Conservation (phyloP, 2,797 vertebrate genomes). For the Cirrhinus mrigala region DNA sequence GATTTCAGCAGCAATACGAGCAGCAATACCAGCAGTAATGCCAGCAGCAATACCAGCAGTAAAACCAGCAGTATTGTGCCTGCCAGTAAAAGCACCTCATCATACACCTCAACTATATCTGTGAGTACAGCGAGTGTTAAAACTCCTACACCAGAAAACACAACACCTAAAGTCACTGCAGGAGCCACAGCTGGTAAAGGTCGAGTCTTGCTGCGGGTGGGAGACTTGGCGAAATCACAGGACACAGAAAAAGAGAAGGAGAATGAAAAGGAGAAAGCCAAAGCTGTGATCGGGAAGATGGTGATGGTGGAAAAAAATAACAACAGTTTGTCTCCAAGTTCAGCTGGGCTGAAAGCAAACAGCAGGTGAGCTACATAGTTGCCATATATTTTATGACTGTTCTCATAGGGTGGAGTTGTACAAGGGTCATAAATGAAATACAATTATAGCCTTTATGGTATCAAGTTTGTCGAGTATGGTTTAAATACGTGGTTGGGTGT, state of each 20-base stretch:
- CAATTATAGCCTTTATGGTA: not conserved
- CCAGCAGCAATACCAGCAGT: slow-evolving; percentile 7
- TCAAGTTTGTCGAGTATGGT: not conserved
- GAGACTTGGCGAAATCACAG: slow-evolving; percentile 38
- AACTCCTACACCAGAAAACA: not conserved
- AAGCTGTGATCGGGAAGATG: slow-evolving; percentile 77
- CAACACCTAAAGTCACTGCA: not conserved
- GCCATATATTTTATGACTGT: not conserved
- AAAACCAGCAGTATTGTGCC: not conserved
- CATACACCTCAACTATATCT: not conserved
- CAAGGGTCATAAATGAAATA: not conserved
- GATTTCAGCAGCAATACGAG: slow-evolving; percentile 19
- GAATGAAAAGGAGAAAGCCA: slow-evolving; percentile 73
- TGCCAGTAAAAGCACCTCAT: not conserved
- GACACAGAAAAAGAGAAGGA: slow-evolving; percentile 45
- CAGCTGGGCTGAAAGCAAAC: slow-evolving; percentile 44
- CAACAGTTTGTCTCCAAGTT: slow-evolving; percentile 48
- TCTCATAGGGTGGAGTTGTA: not conserved
- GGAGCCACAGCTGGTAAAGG: slow-evolving; percentile 23
- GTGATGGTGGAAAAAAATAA: slow-evolving; percentile 70
- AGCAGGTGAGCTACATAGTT: slow-evolving; percentile 34
- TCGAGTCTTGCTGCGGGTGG: slow-evolving; percentile 56
- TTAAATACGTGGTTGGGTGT: not conserved
- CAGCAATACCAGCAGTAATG: not conserved
- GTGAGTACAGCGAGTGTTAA: not conserved